Percentiles rank a stretch among this genome's conserved stretches.
Evolutionary conservation across 2,113 vertebrate genomes (phyloP).

Genomic region (Ceyx margarethae): DNA sequence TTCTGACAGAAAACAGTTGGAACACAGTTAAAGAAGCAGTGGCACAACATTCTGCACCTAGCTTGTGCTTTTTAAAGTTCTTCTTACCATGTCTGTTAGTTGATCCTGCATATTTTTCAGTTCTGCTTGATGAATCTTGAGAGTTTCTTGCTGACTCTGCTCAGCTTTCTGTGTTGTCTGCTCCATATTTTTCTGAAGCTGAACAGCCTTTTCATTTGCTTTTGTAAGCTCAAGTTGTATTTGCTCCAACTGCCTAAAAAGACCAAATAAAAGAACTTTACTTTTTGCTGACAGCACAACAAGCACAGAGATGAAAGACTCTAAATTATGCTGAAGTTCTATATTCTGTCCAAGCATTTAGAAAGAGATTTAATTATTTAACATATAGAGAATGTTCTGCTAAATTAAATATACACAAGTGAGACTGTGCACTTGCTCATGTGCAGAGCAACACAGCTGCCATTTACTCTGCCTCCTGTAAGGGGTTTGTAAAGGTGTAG

Average conservation of each 20-base stretch:
- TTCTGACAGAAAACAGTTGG: conserved; percentile 60
- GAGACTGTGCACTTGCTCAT: background rate
- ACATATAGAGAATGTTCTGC: background rate
- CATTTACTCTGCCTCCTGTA: background rate
- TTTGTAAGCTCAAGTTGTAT: conserved; percentile 83
- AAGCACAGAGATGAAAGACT: background rate
- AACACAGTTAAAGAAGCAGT: background rate
- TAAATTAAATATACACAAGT: background rate
- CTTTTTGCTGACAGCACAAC: conserved; percentile 12
- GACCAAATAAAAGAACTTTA: conserved; percentile 13
- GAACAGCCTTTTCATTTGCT: conserved; percentile 79
- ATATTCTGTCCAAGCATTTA: background rate
- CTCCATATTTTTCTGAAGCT: conserved; percentile 78
- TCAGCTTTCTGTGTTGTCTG: conserved; percentile 78
- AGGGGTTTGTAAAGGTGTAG: background rate
- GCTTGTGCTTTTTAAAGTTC: background rate
- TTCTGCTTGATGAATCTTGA: conserved; percentile 75
- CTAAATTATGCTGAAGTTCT: background rate
- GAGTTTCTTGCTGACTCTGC: conserved; percentile 75
- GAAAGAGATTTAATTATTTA: background rate
- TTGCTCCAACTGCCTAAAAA: conserved; percentile 85
- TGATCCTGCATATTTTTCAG: conserved; percentile 77
- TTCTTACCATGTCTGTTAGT: conserved; percentile 82
- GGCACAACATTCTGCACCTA: background rate
- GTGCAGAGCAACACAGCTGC: background rate